Evolutionary conservation across 1,140 invertebrate species (phyloP).

Genomic region (Bombyx mandarina): DNA sequence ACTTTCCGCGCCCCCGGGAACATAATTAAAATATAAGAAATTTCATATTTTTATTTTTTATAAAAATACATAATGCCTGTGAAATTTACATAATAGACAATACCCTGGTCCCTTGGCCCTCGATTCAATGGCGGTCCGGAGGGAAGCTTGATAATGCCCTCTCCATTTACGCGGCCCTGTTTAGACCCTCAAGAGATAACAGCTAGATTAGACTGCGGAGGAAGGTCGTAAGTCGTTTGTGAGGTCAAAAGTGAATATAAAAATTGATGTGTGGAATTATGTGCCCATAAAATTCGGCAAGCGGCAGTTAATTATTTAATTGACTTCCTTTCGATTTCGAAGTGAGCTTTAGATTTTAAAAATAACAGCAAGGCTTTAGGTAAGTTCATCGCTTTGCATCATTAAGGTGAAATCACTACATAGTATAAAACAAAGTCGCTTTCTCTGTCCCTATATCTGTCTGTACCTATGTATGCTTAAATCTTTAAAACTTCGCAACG

Average conservation of each 20-base stretch:
- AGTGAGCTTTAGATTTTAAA: too few relatives aligned
- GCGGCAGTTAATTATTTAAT: too few relatives aligned
- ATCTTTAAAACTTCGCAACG: too few relatives aligned
- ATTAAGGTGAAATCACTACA: too few relatives aligned
- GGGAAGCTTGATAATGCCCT: constrained; percentile 40
- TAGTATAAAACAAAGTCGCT: too few relatives aligned
- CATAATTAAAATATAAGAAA: constrained; percentile 1
- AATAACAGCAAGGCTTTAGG: too few relatives aligned
- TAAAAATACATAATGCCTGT: not conserved
- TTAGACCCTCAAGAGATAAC: constrained; percentile 32
- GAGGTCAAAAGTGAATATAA: not conserved
- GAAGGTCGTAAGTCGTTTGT: constrained; percentile 3
- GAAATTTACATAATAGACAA: constrained; percentile 18
- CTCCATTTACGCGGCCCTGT: constrained; percentile 31
- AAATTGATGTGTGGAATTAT: too few relatives aligned
- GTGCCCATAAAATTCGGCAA: too few relatives aligned
- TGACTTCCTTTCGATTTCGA: too few relatives aligned
- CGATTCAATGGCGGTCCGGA: constrained; percentile 12
- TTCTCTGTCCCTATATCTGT: too few relatives aligned
- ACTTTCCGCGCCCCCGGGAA: not conserved
- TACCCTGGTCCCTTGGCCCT: constrained; percentile 7
- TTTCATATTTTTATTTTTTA: not conserved
- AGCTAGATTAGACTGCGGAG: constrained; percentile 32
- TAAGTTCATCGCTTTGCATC: too few relatives aligned
- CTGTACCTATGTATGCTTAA: too few relatives aligned